Evolutionary conservation across 1,140 invertebrate species (phyloP), one percentile per base, ranked within the genome.

Genomic region (Pachypeltis micranthus): DNA sequence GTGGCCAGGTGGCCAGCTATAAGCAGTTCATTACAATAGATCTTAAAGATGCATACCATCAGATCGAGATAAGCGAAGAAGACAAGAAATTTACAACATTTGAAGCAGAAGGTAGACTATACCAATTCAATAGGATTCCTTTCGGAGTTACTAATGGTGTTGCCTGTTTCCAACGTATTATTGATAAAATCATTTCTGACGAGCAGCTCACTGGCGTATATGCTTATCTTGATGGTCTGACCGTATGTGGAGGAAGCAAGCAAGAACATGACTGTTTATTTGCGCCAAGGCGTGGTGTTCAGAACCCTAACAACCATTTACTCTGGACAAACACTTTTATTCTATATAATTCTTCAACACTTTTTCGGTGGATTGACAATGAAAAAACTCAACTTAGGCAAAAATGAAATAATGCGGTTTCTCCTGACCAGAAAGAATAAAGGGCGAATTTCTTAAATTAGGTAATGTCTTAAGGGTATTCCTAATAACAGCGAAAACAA

Each of bases 101-200:
- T 39, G 59, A 60, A 60, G 59, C 56, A 3, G 4, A 31, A 34
- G 59, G 27, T 19, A 16, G 23, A 39, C 31, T 60, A 3, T 0
- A 77, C 75, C 21, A 83, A 24, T 63, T 63, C 27, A 34, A 25
- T 7, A 60, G 55, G 27, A 61, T 63, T 24, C 63, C 66, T 12
- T 71, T 54, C 44, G 65, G 56, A 28, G 66, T 66, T 19, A 72
- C 67, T 19, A 71, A 63, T 59, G 55, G 63, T 4, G 63, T 63
- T 19, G 27, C 63, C 14, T 31, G 27, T 21, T 63, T 63, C 39
- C 63, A 63, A 28, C 27, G 63, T 10, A n/a, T 60, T 12, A 63
- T 63, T 14, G 55, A 63, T 19, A 24, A 47, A 7, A 63, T 63
- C 44, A 60, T 55, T 55, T 19, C 23, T 7, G 21, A 21, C 16